phyloP scores from a whole-genome alignment of 2,797 vertebrate species.

The Ptychadena robeensis region DNA sequence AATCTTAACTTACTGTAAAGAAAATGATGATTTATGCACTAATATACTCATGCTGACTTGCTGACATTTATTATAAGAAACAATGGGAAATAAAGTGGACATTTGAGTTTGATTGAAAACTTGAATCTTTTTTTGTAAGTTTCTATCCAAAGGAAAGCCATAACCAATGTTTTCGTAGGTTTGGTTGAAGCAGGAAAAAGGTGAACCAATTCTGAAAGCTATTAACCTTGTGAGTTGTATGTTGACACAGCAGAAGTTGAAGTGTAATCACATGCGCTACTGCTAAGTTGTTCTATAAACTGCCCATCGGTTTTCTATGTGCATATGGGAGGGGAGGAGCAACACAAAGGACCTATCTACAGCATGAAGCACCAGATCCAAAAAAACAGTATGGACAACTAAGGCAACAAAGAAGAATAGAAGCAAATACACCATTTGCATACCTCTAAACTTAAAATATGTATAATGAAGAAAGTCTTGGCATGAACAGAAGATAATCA shows the following conservation, averaged over 20 bases:
- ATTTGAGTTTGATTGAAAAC: slow-evolving; percentile 30
- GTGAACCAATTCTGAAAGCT: slow-evolving; percentile 55
- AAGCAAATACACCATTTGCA: no score
- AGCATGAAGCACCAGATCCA: no score
- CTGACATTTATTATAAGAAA: slow-evolving; percentile 4
- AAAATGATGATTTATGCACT: neutral
- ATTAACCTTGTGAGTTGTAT: slow-evolving; percentile 44
- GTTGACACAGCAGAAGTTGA: slow-evolving; percentile 20
- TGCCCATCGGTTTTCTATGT: slow-evolving; percentile 3
- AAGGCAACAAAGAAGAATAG: no score
- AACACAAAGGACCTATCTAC: no score
- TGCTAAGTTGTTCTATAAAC: slow-evolving; percentile 5
- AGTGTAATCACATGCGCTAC: slow-evolving; percentile 21
- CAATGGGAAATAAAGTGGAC: slow-evolving; percentile 26
- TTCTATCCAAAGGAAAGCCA: slow-evolving; percentile 40
- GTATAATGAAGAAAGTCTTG: no score
- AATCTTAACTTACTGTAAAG: no score
- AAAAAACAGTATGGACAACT: no score
- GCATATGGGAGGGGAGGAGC: no score
- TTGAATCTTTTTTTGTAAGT: slow-evolving; percentile 23
- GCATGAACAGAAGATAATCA: no score
- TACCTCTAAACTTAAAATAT: no score
- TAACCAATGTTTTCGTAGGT: slow-evolving; percentile 45
- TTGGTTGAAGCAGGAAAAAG: slow-evolving; percentile 54
- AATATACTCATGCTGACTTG: neutral